A percentile compares a stretch with the other conserved stretches of the same genome.
These are phyloP conservation scores for Gerris buenoi DNA, from an alignment of 1,140 invertebrate species.

Conservation along the genomic window DNA sequence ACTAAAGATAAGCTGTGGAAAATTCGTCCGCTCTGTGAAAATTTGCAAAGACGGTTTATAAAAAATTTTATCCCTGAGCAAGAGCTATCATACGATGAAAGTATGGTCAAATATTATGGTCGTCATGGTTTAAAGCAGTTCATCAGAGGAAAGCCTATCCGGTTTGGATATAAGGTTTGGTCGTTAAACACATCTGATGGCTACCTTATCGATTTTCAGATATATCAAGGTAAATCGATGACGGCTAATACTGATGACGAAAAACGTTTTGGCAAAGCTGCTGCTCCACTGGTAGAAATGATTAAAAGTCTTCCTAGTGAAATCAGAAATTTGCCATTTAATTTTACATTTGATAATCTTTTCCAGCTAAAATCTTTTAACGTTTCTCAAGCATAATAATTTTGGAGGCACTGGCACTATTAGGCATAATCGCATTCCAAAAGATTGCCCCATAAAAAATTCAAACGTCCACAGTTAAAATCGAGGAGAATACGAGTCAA, in stretches of 20 bases:
- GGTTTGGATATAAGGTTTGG: slow-evolving; percentile 22
- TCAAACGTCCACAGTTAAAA: slow-evolving; percentile 17
- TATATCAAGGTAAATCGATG: slow-evolving; percentile 25
- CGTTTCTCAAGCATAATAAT: slow-evolving; percentile 15
- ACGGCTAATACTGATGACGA: slow-evolving; percentile 15
- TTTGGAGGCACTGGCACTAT: slow-evolving; percentile 21
- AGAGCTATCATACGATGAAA: too few species aligned
- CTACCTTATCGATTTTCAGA: slow-evolving; percentile 22
- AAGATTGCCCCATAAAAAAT: slow-evolving; percentile 14
- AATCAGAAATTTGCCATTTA: slow-evolving; percentile 11
- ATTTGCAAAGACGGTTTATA: too few species aligned
- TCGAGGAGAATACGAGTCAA: slow-evolving; percentile 9
- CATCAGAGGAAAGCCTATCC: slow-evolving; percentile 21
- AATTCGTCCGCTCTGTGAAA: too few species aligned
- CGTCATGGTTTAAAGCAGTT: slow-evolving; percentile 24
- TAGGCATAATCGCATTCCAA: slow-evolving; percentile 19
- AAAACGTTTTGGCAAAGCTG: slow-evolving; percentile 21
- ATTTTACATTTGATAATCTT: slow-evolving; percentile 25
- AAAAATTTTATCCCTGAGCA: too few species aligned
- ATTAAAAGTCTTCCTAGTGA: slow-evolving; percentile 17
- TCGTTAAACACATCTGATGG: slow-evolving; percentile 18
- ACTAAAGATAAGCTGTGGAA: too few species aligned
- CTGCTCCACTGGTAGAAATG: slow-evolving; percentile 20
- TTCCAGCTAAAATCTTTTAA: slow-evolving; percentile 20
- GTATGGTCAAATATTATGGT: slow-evolving; percentile 24